Conservation (phyloP, 2,888 invertebrate genomes). For the Homarus gammarus region DNA sequence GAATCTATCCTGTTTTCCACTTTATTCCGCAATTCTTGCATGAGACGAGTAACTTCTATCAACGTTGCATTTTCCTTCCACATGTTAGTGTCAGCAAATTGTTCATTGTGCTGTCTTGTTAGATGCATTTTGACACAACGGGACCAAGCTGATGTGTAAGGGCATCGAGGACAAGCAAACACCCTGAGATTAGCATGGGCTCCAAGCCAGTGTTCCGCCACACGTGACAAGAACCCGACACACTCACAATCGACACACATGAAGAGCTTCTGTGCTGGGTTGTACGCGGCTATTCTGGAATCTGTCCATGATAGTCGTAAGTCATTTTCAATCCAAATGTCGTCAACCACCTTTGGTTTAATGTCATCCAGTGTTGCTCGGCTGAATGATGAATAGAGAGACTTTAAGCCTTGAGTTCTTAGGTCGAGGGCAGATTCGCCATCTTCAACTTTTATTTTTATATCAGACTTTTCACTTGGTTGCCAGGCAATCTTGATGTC, state of each 20-base stretch:
- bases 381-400: conserved; percentile 73
- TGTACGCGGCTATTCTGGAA: conserved; percentile 89
- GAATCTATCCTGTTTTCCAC: conserved; percentile 80
- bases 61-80: conserved; percentile 87
- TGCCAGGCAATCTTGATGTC: conserved; percentile 35
- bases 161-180: conserved; percentile 85
- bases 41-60: conserved; percentile 86
- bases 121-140: conserved; percentile 87
- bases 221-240: conserved; percentile 86
- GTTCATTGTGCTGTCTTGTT: conserved; percentile 86
- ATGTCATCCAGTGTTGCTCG: conserved; percentile 72
- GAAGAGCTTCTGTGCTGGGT: conserved; percentile 87
- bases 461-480: conserved; percentile 43
- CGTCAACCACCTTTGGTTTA: conserved; percentile 74
- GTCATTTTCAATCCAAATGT: conserved; percentile 83
- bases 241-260: conserved; percentile 88
- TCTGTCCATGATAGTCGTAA: conserved; percentile 87
- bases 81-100: conserved; percentile 80
- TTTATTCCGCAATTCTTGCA: conserved; percentile 85
- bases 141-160: conserved; percentile 88
- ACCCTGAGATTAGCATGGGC: conserved; percentile 85
- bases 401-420: conserved; percentile 73
- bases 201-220: conserved; percentile 89
- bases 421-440: conserved; percentile 73
- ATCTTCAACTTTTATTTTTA: conserved; percentile 55